Conservation (phyloP, 1,140 invertebrate species). For the Matsumurasca onukii region DNA sequence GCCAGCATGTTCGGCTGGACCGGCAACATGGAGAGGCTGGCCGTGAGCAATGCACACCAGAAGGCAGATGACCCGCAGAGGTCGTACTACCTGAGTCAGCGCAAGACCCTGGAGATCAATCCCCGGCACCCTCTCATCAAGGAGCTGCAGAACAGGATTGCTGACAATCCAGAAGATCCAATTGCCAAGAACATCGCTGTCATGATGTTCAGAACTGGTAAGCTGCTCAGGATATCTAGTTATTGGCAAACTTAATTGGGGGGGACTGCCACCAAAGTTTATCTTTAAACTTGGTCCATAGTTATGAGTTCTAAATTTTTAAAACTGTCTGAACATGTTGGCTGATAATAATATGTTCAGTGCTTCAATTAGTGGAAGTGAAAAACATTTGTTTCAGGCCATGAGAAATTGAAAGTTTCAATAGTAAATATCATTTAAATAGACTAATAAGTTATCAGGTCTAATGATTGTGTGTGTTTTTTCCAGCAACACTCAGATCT, state of each 20-base stretch:
- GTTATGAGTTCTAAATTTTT: no score
- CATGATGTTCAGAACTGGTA: constrained; percentile 85
- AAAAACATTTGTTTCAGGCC: no score
- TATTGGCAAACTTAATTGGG: no score
- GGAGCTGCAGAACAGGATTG: constrained; percentile 83
- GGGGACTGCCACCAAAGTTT: not conserved
- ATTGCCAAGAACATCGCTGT: constrained; percentile 84
- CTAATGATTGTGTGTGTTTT: constrained; percentile 29
- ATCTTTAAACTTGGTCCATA: not conserved
- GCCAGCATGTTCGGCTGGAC: constrained; percentile 97
- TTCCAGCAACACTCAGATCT: constrained; percentile 82
- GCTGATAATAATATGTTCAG: no score
- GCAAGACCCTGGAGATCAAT: constrained; percentile 98
- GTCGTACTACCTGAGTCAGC: constrained; percentile 91
- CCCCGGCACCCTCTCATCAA: constrained; percentile 94
- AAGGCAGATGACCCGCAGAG: constrained; percentile 92
- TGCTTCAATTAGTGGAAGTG: no score
- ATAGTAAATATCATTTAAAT: no score
- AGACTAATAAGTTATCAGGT: no score
- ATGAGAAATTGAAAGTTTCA: no score
- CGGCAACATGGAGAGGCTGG: constrained; percentile 98
- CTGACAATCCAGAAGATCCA: constrained; percentile 75
- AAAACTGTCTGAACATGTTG: no score
- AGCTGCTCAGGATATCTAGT: no score
- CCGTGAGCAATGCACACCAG: constrained; percentile 95